A percentile compares a stretch with the other conserved stretches of the same genome.
These are phyloP conservation scores for Oreochromis mossambicus DNA, from an alignment of 2,797 vertebrate genomes.

Conservation along the genomic window DNA sequence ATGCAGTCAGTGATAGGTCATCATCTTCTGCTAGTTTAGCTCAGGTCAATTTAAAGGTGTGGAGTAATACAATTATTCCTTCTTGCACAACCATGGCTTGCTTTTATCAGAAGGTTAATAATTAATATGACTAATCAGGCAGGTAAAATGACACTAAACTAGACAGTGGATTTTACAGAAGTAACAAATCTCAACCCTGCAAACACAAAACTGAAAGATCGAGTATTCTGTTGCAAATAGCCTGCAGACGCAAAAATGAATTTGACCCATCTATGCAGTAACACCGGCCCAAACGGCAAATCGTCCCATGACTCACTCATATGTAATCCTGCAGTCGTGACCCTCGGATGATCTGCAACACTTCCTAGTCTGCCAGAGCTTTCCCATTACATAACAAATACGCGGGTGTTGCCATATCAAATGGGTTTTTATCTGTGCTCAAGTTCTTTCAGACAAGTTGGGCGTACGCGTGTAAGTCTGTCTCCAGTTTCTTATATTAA, in stretches of 20 bases:
- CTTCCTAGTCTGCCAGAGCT: conserved; percentile 27
- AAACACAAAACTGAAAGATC: not conserved
- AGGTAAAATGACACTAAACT: not conserved
- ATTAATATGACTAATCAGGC: not conserved
- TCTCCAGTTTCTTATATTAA: not conserved
- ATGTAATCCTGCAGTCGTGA: conserved; percentile 35
- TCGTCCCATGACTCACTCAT: conserved; percentile 14
- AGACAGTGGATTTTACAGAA: not conserved
- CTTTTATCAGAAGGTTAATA: not conserved
- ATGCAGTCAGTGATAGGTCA: not conserved
- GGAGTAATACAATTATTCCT: not conserved
- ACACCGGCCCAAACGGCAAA: not conserved
- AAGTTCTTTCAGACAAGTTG: conserved; percentile 11
- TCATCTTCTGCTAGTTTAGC: not conserved
- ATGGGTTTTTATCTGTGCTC: conserved; percentile 41
- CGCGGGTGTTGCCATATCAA: conserved; percentile 58
- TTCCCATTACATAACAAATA: conserved; percentile 49
- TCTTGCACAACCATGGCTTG: not conserved
- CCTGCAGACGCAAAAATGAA: not conserved
- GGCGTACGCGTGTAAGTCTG: not conserved
- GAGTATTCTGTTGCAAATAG: not conserved
- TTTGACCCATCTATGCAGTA: not conserved
- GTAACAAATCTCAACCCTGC: not conserved
- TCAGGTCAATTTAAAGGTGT: not conserved
- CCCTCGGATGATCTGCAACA: conserved; percentile 37